phyloP scores from a whole-genome alignment of 2,113 vertebrate species.

The Sinocyclocheilus maitianheensis region DNA sequence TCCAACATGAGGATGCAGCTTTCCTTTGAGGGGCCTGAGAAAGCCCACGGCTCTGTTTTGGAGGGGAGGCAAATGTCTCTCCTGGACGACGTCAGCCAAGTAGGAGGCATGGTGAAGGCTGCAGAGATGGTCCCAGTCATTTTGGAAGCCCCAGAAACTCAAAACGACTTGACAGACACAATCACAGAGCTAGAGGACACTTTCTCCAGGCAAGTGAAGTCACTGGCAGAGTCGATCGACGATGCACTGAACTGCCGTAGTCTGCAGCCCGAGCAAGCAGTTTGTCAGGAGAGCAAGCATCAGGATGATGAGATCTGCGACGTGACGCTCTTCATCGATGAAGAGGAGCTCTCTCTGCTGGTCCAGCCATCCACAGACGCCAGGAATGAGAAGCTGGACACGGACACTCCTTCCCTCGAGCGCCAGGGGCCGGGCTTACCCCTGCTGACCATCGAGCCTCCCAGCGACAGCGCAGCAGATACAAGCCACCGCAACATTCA shows the following conservation, averaged over 20 bases:
- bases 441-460: slow-evolving; percentile 91
- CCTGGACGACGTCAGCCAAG: slow-evolving; percentile 82
- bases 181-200: slow-evolving; percentile 97
- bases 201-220: slow-evolving; percentile 96
- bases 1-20: slow-evolving; percentile 99
- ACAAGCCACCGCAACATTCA: slow-evolving; percentile 85
- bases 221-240: slow-evolving; percentile 94
- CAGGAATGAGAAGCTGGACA: slow-evolving; percentile 87
- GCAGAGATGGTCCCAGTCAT: slow-evolving; percentile 78
- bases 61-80: slow-evolving; percentile 93
- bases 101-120: slow-evolving; percentile 79
- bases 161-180: slow-evolving; percentile 86
- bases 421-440: slow-evolving; percentile 90
- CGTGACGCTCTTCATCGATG: slow-evolving; percentile 95
- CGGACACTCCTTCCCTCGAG: slow-evolving; percentile 88
- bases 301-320: slow-evolving; percentile 88
- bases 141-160: slow-evolving; percentile 78
- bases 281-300: slow-evolving; percentile 74
- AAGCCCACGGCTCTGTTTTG: slow-evolving; percentile 93
- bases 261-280: slow-evolving; percentile 77
- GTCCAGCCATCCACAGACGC: slow-evolving; percentile 70
- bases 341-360: slow-evolving; percentile 90
- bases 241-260: slow-evolving; percentile 95
- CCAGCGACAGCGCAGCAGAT: slow-evolving; percentile 92
- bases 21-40: slow-evolving; percentile 96